A percentile compares a stretch with the other conserved stretches of the same genome.
Evolutionary conservation across 1,140 invertebrate genomes (phyloP).

Genomic region (Drosophila tani): DNA sequence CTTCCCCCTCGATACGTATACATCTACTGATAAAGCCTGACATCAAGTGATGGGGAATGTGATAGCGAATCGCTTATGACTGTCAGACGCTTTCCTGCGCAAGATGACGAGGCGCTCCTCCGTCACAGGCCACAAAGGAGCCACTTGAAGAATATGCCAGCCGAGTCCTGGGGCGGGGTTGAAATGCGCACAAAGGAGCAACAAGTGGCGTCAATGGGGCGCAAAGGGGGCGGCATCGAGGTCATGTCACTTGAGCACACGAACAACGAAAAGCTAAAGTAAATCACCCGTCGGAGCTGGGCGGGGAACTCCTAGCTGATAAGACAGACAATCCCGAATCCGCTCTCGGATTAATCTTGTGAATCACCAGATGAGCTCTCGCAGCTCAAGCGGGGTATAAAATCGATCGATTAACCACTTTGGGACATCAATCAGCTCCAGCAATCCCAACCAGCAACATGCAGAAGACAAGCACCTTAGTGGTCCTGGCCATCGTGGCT

Average conservation of each 20-base stretch:
- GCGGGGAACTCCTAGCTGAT: conserved; percentile 56
- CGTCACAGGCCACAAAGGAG: background rate
- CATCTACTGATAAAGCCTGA: conserved; percentile 47
- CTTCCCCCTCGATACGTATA: background rate
- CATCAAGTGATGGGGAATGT: conserved; percentile 35
- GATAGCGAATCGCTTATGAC: conserved; percentile 42
- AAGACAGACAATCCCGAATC: conserved; percentile 24
- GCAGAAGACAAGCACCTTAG: conserved; percentile 55
- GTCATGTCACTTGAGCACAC: conserved; percentile 14
- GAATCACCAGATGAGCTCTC: conserved; percentile 26
- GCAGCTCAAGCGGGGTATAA: conserved; percentile 34
- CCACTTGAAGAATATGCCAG: conserved; percentile 41
- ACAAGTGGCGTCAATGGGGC: conserved; percentile 41
- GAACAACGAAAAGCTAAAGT: conserved; percentile 14
- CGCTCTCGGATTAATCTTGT: conserved; percentile 29
- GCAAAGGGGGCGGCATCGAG: conserved; percentile 19
- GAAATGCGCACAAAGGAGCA: conserved; percentile 30
- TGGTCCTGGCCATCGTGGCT: conserved; percentile 54
- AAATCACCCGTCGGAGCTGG: conserved; percentile 28
- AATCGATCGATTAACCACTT: background rate
- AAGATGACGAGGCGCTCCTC: conserved; percentile 32
- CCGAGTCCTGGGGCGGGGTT: conserved; percentile 6
- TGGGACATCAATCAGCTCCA: conserved; percentile 39
- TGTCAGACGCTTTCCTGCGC: conserved; percentile 47
- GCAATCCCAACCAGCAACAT: conserved; percentile 40